phyloP scores from a whole-genome alignment of 2,113 vertebrate genomes.

The Meleagris gallopavo region DNA sequence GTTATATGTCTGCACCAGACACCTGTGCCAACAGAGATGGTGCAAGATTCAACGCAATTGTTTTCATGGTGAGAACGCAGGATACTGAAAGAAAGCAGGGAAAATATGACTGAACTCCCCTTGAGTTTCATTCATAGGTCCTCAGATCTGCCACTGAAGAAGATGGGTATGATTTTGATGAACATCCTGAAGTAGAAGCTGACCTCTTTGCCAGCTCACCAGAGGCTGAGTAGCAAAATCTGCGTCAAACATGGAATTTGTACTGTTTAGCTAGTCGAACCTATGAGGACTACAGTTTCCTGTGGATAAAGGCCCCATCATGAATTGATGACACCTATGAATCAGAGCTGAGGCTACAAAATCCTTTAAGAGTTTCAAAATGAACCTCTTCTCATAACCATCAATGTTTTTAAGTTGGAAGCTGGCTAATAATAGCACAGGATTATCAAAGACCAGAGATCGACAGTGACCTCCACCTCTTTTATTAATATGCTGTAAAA shows the following conservation, averaged over 20 bases:
- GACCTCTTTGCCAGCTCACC: background rate
- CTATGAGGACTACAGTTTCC: background rate
- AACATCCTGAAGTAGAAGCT: background rate
- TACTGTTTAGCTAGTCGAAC: background rate
- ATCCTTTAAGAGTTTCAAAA: conserved; percentile 6
- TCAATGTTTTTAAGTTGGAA: conserved; percentile 1
- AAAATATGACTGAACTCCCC: background rate
- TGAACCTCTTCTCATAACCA: background rate
- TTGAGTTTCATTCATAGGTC: background rate
- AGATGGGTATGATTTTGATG: background rate
- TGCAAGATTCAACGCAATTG: background rate
- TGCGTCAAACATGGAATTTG: background rate
- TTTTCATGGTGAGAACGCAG: background rate
- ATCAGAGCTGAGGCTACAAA: background rate
- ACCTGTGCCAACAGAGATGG: background rate
- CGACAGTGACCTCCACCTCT: background rate
- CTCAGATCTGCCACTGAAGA: background rate
- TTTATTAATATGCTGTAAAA: conserved; percentile 1
- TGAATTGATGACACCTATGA: background rate
- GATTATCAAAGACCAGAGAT: background rate
- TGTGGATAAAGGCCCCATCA: background rate
- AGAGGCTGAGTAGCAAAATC: background rate
- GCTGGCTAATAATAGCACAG: background rate
- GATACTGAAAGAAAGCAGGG: background rate
- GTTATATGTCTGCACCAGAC: background rate